phyloP scores from a whole-genome alignment of 1,140 invertebrate species.

The Sipha flava region DNA sequence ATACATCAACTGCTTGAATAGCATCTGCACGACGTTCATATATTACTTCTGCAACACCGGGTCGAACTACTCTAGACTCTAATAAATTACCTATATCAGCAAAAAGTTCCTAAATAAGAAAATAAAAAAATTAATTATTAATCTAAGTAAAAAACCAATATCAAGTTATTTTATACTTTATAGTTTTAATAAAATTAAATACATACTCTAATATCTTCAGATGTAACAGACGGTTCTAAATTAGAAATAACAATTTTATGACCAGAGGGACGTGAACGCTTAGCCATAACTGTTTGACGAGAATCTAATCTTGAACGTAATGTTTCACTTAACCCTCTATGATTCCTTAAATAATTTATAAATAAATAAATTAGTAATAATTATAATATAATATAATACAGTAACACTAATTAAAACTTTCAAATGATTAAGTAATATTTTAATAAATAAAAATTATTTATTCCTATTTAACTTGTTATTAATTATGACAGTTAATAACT shows the following conservation, averaged over 20 bases:
- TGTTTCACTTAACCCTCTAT: constrained; percentile 19
- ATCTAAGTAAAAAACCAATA: background rate
- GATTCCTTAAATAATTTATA: background rate
- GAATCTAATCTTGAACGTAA: constrained; percentile 24
- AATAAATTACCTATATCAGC: constrained; percentile 80
- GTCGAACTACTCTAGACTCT: constrained; percentile 70
- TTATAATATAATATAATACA: too few species aligned
- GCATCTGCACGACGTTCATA: constrained; percentile 78
- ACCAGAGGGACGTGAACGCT: constrained; percentile 44
- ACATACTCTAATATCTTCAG: constrained; percentile 74
- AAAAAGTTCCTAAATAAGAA: constrained; percentile 66
- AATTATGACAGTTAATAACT: too few species aligned
- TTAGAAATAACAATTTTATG: constrained; percentile 79
- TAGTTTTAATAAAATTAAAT: background rate
- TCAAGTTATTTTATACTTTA: background rate
- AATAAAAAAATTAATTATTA: too few species aligned
- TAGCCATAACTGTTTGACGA: background rate
- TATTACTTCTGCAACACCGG: constrained; percentile 80
- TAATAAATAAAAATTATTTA: background rate
- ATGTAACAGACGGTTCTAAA: constrained; percentile 71
- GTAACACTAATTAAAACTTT: too few species aligned
- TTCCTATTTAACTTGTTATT: too few species aligned
- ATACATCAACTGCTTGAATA: constrained; percentile 77
- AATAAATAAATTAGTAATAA: background rate
- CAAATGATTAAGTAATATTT: background rate